Percentiles rank a stretch among this genome's conserved stretches.
These are phyloP conservation scores for Agonopterix subpropinquella DNA, from an alignment of 2,888 invertebrate species.

Conservation along the genomic window DNA sequence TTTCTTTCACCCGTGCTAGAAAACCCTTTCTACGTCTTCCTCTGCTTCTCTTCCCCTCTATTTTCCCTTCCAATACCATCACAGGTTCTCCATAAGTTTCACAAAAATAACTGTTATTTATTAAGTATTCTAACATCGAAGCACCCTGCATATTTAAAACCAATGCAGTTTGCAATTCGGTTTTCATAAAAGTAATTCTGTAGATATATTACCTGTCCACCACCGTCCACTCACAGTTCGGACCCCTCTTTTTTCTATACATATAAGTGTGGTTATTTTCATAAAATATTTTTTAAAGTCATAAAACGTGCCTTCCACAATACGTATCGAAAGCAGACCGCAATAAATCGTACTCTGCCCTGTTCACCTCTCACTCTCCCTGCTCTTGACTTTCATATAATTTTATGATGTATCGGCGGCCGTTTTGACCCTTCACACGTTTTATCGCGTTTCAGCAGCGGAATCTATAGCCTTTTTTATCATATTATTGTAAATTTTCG, in stretches of 20 bases:
- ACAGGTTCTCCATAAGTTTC: too few relatives aligned
- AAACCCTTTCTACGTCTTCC: too few relatives aligned
- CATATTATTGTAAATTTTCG: constrained; percentile 41
- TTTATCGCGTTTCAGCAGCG: constrained; percentile 49
- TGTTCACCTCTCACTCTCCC: constrained; percentile 66
- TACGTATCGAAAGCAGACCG: constrained; percentile 70
- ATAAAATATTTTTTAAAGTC: constrained; percentile 53
- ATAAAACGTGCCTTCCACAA: constrained; percentile 60
- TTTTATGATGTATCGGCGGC: constrained; percentile 71
- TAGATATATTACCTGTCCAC: too few relatives aligned
- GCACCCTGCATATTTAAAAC: too few relatives aligned
- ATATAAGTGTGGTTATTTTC: constrained; percentile 28
- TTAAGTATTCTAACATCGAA: too few relatives aligned
- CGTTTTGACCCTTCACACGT: constrained; percentile 70
- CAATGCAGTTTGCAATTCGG: too few relatives aligned
- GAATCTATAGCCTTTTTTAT: constrained; percentile 24
- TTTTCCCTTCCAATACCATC: too few relatives aligned
- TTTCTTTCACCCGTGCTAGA: too few relatives aligned
- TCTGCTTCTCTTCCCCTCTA: too few relatives aligned
- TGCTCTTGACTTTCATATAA: constrained; percentile 74
- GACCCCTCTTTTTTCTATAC: neutral
- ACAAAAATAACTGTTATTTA: too few relatives aligned
- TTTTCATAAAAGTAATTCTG: too few relatives aligned
- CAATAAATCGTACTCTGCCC: constrained; percentile 60
- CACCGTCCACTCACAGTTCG: neutral